phyloP scores from a whole-genome alignment of 2,888 invertebrate genomes.

The Stomorhina lunata region DNA sequence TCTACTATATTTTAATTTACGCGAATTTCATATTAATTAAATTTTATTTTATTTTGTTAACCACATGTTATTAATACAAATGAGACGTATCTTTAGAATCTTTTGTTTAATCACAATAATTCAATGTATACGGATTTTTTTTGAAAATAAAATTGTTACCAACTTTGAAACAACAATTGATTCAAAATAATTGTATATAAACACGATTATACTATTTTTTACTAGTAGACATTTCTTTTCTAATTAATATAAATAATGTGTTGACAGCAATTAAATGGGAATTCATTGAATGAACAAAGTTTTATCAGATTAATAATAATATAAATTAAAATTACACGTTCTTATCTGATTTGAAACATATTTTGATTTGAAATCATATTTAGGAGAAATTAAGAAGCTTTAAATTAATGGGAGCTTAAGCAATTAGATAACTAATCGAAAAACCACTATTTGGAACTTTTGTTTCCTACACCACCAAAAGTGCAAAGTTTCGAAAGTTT shows the following conservation, averaged over 20 bases:
- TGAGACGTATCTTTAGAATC: slow-evolving; percentile 20
- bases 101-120: slow-evolving; percentile 19
- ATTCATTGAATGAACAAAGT: slow-evolving; percentile 57
- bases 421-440: too few relatives aligned
- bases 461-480: too few relatives aligned
- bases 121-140: slow-evolving; percentile 21
- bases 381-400: too few relatives aligned
- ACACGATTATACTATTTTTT: slow-evolving; percentile 48
- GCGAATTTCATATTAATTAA: slow-evolving; percentile 1
- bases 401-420: too few relatives aligned
- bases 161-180: slow-evolving; percentile 37
- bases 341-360: not conserved
- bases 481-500: too few relatives aligned
- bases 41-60: slow-evolving; percentile 10
- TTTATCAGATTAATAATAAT: slow-evolving; percentile 30
- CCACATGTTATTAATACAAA: slow-evolving; percentile 32
- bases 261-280: slow-evolving; percentile 72
- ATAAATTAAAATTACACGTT: not conserved
- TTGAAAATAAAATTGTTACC: slow-evolving; percentile 29
- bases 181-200: slow-evolving; percentile 53
- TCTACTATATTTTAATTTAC: not conserved
- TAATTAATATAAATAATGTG: slow-evolving; percentile 39
- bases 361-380: not conserved
- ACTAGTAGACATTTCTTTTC: slow-evolving; percentile 8
- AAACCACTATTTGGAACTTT: too few relatives aligned